Conservation (phyloP, 2,888 invertebrate genomes). For the Drosophila koepferae region DNA sequence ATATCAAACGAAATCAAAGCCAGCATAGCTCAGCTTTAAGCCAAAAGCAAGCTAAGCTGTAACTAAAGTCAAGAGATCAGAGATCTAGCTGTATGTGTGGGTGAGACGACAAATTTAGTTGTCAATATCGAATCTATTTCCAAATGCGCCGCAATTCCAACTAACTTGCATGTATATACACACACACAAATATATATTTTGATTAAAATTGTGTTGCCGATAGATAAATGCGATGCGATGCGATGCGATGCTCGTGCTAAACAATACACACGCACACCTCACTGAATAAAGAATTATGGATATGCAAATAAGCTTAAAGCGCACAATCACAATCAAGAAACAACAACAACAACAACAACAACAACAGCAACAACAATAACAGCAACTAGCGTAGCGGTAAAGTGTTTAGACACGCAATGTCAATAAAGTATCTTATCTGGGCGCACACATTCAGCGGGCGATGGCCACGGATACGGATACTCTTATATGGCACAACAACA, state of each 20-base stretch:
- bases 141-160: conserved; percentile 31
- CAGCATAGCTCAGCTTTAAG: background rate
- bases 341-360: conserved; percentile 53
- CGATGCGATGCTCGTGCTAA: conserved; percentile 46
- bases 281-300: conserved; percentile 74
- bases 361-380: conserved; percentile 31
- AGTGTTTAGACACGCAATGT: conserved; percentile 81
- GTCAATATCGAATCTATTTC: background rate
- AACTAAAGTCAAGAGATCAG: background rate
- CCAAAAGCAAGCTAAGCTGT: no score
- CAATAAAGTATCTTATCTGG: conserved; percentile 80
- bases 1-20: conserved; percentile 1
- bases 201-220: conserved; percentile 66
- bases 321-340: conserved; percentile 78
- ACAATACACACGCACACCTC: conserved; percentile 58
- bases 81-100: background rate
- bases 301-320: conserved; percentile 79
- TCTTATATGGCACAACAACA: conserved; percentile 58
- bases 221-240: background rate
- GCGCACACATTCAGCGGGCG: conserved; percentile 56
- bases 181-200: conserved; percentile 15
- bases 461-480: conserved; percentile 69
- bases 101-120: background rate
- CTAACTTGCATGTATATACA: conserved; percentile 46
- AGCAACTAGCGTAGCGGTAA: conserved; percentile 69